phyloP scores from a whole-genome alignment of 1,140 invertebrate species.

The Drosophila pseudoobscura region DNA sequence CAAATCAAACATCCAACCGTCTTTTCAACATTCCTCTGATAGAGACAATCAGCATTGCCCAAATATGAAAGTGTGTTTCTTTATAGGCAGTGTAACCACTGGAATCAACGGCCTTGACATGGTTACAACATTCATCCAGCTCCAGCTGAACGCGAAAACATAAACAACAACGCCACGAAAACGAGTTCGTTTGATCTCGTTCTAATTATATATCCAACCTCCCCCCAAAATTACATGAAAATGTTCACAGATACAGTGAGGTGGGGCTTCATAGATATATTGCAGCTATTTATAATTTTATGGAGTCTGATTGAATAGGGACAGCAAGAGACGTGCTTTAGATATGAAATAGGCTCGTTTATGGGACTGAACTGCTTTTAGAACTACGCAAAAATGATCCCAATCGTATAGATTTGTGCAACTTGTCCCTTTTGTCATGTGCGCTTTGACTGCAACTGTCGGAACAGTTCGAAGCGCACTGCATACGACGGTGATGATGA shows the following conservation, averaged over 20 bases:
- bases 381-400: too few relatives aligned
- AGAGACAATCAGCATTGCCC: slow-evolving; percentile 1
- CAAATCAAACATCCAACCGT: too few relatives aligned
- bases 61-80: slow-evolving; percentile 16
- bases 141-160: slow-evolving; percentile 34
- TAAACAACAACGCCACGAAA: slow-evolving; percentile 38
- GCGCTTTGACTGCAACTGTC: slow-evolving; percentile 13
- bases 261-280: neutral
- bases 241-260: slow-evolving; percentile 10
- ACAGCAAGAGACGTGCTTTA: too few relatives aligned
- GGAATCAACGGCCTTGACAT: slow-evolving; percentile 64
- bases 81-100: slow-evolving; percentile 48
- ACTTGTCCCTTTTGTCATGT: neutral
- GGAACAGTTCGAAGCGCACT: neutral
- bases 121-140: slow-evolving; percentile 60
- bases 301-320: too few relatives aligned
- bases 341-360: too few relatives aligned
- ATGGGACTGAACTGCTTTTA: too few relatives aligned
- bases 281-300: too few relatives aligned
- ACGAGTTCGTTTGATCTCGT: slow-evolving; percentile 39
- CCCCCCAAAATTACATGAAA: slow-evolving; percentile 9
- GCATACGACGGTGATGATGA: neutral
- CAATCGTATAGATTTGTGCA: too few relatives aligned
- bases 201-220: slow-evolving; percentile 48
- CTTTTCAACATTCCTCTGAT: too few relatives aligned